Evolutionary conservation across 2,888 invertebrate species (phyloP).

Genomic region (Drosophila niveifrons): DNA sequence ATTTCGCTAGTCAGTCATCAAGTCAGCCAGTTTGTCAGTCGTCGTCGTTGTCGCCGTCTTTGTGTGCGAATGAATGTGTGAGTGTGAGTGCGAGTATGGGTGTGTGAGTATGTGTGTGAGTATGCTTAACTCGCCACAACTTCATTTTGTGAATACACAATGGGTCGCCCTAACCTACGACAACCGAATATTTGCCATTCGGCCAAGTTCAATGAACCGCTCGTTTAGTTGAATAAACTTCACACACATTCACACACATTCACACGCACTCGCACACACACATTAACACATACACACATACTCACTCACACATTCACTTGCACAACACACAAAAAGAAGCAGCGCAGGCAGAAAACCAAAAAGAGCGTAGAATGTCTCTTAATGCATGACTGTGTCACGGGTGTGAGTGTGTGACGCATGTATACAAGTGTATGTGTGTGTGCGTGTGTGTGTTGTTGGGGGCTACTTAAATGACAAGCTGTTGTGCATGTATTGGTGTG

Average conservation of each 20-base stretch:
- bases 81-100: constrained; percentile 13
- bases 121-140: constrained; percentile 76
- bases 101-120: constrained; percentile 25
- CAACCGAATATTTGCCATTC: constrained; percentile 82
- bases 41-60: constrained; percentile 45
- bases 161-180: constrained; percentile 79
- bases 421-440: constrained; percentile 25
- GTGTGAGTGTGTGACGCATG: constrained; percentile 31
- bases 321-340: constrained; percentile 64
- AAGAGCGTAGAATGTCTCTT: constrained; percentile 68
- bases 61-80: constrained; percentile 31
- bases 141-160: constrained; percentile 80
- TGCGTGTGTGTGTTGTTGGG: constrained; percentile 41
- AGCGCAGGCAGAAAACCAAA: constrained; percentile 62
- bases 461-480: constrained; percentile 74
- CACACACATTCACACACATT: constrained; percentile 46
- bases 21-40: constrained; percentile 47
- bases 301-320: constrained; percentile 43
- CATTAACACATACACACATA: constrained; percentile 12
- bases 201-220: constrained; percentile 83
- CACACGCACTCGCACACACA: constrained; percentile 26
- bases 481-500: constrained; percentile 12
- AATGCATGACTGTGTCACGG: constrained; percentile 45
- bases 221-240: constrained; percentile 82
- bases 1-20: constrained; percentile 58